Conservation (phyloP, 1,140 invertebrate species). For the Hesperophylax magnus region DNA sequence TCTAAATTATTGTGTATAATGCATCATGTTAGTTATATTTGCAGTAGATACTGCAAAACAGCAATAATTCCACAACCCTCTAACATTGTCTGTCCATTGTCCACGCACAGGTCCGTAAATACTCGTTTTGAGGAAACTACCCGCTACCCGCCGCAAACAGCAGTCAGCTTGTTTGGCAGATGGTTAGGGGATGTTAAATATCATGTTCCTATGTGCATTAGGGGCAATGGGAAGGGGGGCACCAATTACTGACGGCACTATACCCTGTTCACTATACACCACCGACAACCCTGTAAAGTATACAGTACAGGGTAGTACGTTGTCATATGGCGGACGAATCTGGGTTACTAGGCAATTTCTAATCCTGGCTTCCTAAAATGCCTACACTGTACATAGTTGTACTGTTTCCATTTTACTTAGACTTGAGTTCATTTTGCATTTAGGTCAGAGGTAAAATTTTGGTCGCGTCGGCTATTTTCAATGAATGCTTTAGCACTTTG, state of each 20-base stretch:
- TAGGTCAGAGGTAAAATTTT: too few relatives aligned
- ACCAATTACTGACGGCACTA: constrained; percentile 13
- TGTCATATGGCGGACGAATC: background rate
- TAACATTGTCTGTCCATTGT: background rate
- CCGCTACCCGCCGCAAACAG: background rate
- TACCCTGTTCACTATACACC: background rate
- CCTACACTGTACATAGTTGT: too few relatives aligned
- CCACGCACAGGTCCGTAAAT: background rate
- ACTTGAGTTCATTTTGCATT: too few relatives aligned
- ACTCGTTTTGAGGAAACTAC: constrained; percentile 6
- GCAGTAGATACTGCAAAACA: too few relatives aligned
- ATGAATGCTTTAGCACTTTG: too few relatives aligned
- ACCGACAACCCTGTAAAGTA: too few relatives aligned
- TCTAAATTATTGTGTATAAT: too few relatives aligned
- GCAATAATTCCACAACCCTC: too few relatives aligned
- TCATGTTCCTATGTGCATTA: constrained; percentile 25
- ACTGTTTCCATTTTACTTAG: too few relatives aligned
- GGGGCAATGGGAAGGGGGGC: background rate
- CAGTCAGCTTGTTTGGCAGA: background rate
- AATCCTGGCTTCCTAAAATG: background rate
- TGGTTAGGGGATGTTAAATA: constrained; percentile 24
- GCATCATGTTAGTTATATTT: too few relatives aligned
- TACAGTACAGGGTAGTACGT: background rate
- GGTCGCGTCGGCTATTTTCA: too few relatives aligned
- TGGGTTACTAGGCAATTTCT: background rate